Percentiles rank a stretch among this genome's conserved stretches.
phyloP scores from a whole-genome alignment of 2,113 vertebrate genomes.

The Odobenus rosmarus region DNA sequence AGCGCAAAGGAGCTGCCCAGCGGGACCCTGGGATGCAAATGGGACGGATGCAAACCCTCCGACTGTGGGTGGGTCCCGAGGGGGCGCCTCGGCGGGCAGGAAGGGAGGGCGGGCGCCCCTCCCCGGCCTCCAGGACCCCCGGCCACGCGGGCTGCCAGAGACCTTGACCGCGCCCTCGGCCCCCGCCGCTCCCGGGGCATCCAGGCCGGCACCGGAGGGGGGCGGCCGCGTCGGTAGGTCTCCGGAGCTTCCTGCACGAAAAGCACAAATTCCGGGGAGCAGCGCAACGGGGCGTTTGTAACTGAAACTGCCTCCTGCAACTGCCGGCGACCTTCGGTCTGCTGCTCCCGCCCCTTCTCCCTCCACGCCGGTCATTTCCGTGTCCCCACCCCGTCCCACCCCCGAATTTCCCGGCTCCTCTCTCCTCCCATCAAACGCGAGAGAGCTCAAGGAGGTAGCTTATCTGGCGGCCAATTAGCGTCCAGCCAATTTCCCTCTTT shows the following conservation, averaged over 20 bases:
- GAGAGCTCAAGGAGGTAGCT: neutral
- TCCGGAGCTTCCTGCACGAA: neutral
- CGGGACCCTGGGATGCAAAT: neutral
- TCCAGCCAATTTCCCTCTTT: neutral
- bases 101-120: no score
- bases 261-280: neutral
- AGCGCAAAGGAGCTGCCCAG: neutral
- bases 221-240: neutral
- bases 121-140: neutral
- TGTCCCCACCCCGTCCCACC: neutral
- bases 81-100: neutral
- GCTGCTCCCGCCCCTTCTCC: neutral
- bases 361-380: neutral
- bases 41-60: neutral
- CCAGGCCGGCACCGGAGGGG: neutral
- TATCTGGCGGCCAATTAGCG: neutral
- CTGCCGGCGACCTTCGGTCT: neutral
- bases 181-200: neutral
- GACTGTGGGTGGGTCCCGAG: neutral
- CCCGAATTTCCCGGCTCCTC: neutral
- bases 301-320: neutral
- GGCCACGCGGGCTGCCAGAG: neutral
- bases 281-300: neutral
- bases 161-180: neutral
- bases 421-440: neutral